A percentile compares a stretch with the other conserved stretches of the same genome.
Evolutionary conservation across 2,888 invertebrate species (phyloP).

Genomic region (Lobophora halterata): DNA sequence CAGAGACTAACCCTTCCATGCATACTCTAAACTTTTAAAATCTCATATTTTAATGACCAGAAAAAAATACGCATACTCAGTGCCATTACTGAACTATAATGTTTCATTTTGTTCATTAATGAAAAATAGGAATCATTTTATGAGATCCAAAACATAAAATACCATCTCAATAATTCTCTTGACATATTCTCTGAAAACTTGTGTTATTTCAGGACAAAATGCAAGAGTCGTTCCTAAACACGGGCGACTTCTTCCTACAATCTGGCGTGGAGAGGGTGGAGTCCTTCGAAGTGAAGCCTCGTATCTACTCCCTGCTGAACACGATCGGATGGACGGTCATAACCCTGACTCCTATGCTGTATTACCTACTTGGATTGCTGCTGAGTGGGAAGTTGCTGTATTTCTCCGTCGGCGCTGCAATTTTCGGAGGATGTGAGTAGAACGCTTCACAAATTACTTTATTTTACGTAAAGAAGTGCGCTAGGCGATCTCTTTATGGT

Average conservation of each 20-base stretch:
- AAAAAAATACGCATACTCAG: no score
- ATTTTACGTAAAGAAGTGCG: no score
- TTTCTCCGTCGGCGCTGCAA: slow-evolving; percentile 84
- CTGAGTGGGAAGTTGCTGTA: slow-evolving; percentile 87
- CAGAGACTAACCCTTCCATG: no score
- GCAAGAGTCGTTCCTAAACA: slow-evolving; percentile 86
- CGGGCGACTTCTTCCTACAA: slow-evolving; percentile 89
- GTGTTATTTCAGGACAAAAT: slow-evolving; percentile 82
- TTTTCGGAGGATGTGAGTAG: slow-evolving; percentile 90
- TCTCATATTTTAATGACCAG: no score
- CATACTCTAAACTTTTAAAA: no score
- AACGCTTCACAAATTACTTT: no score
- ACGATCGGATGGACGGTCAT: slow-evolving; percentile 85
- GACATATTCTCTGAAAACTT: slow-evolving; percentile 1
- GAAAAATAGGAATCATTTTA: no score
- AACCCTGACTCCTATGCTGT: slow-evolving; percentile 86
- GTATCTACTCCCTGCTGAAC: slow-evolving; percentile 86
- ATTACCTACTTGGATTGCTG: slow-evolving; percentile 83
- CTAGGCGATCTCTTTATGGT: no score
- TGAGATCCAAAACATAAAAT: no score
- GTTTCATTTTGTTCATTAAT: no score
- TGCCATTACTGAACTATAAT: no score
- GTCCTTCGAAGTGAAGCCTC: slow-evolving; percentile 78
- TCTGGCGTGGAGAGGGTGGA: slow-evolving; percentile 85
- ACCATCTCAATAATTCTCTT: neutral